A percentile compares a stretch with the other conserved stretches of the same genome.
These are phyloP conservation scores for Chaenogobius annularis DNA, from an alignment of 2,113 vertebrate species.

Conservation along the genomic window DNA sequence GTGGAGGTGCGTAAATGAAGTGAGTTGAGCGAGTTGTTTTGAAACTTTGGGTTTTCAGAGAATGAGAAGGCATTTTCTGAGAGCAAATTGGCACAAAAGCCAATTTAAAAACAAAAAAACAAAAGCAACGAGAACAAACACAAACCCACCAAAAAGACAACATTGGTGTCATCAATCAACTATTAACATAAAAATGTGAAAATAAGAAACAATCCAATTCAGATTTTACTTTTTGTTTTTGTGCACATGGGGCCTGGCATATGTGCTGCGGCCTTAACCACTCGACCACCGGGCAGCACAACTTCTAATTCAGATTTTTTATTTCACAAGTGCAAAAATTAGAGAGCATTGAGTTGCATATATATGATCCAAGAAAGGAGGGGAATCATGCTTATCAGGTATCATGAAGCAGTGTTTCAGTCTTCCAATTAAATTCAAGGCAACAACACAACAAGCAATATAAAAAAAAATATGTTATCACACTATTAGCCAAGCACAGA, in stretches of 20 bases:
- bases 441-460: neutral
- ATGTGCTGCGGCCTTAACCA: too few relatives aligned
- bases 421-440: neutral
- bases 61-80: neutral
- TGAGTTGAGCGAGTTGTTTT: slow-evolving; percentile 2
- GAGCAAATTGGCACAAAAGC: neutral
- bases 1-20: neutral
- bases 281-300: too few relatives aligned
- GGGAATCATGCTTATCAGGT: neutral
- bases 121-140: neutral
- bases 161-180: neutral
- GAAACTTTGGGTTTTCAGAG: neutral
- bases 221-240: too few relatives aligned
- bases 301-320: too few relatives aligned
- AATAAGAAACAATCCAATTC: too few relatives aligned
- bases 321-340: too few relatives aligned
- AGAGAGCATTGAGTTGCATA: neutral
- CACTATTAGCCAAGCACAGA: neutral
- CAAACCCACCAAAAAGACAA: neutral
- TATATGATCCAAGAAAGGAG: neutral
- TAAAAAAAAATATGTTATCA: neutral
- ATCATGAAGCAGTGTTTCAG: too few relatives aligned
- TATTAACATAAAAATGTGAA: too few relatives aligned
- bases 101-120: neutral
- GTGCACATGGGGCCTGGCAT: too few relatives aligned